phyloP scores from a whole-genome alignment of 2,888 invertebrate genomes.

The Teinopalpus imperialis region DNA sequence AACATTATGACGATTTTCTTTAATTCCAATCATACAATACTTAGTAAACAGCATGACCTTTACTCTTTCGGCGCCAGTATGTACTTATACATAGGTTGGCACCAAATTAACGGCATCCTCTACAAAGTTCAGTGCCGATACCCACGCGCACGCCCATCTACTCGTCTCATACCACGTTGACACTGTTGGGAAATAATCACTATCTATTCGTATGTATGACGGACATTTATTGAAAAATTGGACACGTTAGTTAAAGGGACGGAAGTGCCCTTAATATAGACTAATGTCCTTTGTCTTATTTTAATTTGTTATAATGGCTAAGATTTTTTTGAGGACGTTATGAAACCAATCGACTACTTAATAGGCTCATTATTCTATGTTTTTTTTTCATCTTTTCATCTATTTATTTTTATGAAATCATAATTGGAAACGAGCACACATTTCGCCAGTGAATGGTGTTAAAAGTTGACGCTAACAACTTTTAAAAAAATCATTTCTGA shows the following conservation, averaged over 20 bases:
- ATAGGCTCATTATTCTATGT: no score
- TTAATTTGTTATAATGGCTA: no score
- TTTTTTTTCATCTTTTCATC: no score
- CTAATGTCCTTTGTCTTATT: background rate
- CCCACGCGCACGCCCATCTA: slow-evolving; percentile 65
- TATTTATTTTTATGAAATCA: no score
- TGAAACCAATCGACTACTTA: no score
- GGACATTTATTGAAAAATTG: slow-evolving; percentile 32
- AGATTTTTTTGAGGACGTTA: no score
- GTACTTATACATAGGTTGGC: slow-evolving; percentile 40
- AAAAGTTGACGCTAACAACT: no score
- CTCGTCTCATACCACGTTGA: slow-evolving; percentile 32
- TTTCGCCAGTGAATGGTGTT: no score
- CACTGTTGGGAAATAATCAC: slow-evolving; percentile 9
- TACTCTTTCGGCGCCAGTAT: slow-evolving; percentile 12
- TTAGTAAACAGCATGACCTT: slow-evolving; percentile 2
- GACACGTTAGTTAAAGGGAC: background rate
- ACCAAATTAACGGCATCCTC: slow-evolving; percentile 72
- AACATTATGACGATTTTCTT: no score
- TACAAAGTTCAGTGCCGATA: slow-evolving; percentile 67
- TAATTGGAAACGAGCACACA: no score
- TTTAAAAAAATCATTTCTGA: no score
- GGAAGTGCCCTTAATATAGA: slow-evolving; percentile 20
- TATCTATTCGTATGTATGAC: slow-evolving; percentile 53
- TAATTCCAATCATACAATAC: no score